phyloP scores from a whole-genome alignment of 2,888 invertebrate genomes.

The Gastrophysa polygoni region DNA sequence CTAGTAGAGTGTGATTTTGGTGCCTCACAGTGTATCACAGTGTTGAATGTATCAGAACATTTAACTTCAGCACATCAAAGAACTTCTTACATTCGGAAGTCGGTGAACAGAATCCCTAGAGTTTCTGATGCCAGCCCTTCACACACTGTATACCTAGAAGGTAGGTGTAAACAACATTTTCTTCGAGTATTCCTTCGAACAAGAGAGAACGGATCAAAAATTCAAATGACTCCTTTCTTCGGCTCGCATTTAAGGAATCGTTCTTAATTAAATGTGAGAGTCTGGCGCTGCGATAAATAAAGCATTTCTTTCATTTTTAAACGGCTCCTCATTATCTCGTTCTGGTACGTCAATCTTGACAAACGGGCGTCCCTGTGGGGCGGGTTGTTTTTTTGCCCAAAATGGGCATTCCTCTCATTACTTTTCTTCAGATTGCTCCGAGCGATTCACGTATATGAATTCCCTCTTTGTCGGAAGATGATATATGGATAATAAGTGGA shows the following conservation, averaged over 20 bases:
- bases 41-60: too few relatives aligned
- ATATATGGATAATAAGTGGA: too few relatives aligned
- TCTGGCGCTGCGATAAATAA: constrained; percentile 16
- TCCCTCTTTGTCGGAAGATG: neutral
- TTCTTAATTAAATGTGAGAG: constrained; percentile 15
- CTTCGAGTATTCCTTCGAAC: constrained; percentile 8
- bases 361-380: constrained; percentile 3
- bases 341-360: constrained; percentile 15
- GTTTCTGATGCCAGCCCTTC: too few relatives aligned
- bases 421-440: neutral
- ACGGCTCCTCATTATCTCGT: constrained; percentile 14
- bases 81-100: too few relatives aligned
- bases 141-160: neutral
- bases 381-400: neutral
- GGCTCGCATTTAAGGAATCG: constrained; percentile 13
- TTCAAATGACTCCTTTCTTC: constrained; percentile 12
- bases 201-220: constrained; percentile 10
- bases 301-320: constrained; percentile 18
- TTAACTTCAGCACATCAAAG: too few relatives aligned
- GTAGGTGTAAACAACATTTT: constrained; percentile 5
- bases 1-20: too few relatives aligned
- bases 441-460: neutral
- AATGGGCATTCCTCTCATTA: neutral
- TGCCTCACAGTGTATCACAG: too few relatives aligned
- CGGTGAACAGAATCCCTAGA: too few relatives aligned